Conservation (phyloP, 1,140 invertebrate genomes). For the Popillia japonica region DNA sequence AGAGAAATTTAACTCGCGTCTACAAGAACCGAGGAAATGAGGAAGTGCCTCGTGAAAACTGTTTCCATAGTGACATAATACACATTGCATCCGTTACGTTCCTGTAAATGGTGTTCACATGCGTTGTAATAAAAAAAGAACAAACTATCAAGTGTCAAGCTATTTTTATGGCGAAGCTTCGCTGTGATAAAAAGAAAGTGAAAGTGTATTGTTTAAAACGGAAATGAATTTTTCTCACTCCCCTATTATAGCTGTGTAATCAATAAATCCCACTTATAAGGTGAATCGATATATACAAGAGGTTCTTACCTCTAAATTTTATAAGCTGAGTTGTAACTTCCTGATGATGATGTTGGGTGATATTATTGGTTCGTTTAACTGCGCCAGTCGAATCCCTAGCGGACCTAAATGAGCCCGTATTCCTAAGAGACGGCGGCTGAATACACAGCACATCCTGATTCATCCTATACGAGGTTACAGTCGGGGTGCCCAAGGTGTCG, state of each 20-base stretch:
- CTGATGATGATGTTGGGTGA: slow-evolving; percentile 32
- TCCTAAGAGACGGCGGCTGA: slow-evolving; percentile 54
- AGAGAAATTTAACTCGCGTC: not conserved
- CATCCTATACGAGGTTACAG: slow-evolving; percentile 56
- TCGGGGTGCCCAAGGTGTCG: slow-evolving; percentile 54
- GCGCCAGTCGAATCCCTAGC: slow-evolving; percentile 47
- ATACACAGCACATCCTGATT: slow-evolving; percentile 56
- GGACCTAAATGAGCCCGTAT: slow-evolving; percentile 53
- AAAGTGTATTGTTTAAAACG: not conserved
- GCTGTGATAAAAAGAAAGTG: not conserved
- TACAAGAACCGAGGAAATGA: not conserved
- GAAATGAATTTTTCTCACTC: not conserved
- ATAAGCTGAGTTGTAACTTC: slow-evolving; percentile 41
- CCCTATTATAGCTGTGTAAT: not conserved
- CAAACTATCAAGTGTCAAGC: no score
- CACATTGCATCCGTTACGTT: not conserved
- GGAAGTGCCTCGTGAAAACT: not conserved
- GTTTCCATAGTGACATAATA: not conserved
- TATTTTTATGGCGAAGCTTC: no score
- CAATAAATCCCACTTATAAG: not conserved
- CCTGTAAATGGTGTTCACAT: not conserved
- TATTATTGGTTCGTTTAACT: slow-evolving; percentile 38
- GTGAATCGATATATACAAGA: not conserved
- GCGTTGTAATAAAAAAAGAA: not conserved
- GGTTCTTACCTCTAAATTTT: slow-evolving; percentile 43